Evolutionary conservation across 2,888 invertebrate genomes (phyloP), one percentile per base, ranked within the genome.

Genomic region (Philereme vetulata): DNA sequence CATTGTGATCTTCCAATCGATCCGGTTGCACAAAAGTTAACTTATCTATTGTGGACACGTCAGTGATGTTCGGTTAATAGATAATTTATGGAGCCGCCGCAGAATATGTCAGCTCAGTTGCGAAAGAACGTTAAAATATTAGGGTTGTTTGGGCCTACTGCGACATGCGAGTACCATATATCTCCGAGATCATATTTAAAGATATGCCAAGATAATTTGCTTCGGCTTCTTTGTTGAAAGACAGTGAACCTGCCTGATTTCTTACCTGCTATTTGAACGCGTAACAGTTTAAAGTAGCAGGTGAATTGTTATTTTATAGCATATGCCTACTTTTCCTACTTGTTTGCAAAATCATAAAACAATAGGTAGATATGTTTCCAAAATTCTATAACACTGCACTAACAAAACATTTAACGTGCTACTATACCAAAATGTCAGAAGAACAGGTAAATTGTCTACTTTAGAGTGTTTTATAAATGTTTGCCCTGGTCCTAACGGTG

Each of bases 21-120:
- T 80, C 73, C 81, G 76, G 85, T 91, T 90, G 91, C 90, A 91
- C 90, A 90, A 89, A 90, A 89, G 85, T 90, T 83, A 81, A 80
- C 82, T 85, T 81, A 75, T 78, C 76, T 82, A 76, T 92, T 92
- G 90, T 91, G 80, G 72, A 79, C 71, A 85, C 79, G 91, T 91
- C 91, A 87, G 84, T 84, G 85, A 88, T 85, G 84, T 88, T 88
- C 88, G 65, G 67, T 86, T 90, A 90, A 90, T 90, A 90, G 89
- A 89, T 90, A 89, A 91, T 91, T 92, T 92, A 92, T 91, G 83
- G 81, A 79, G 79, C 83, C 77, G 81, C 82, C 83, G 77, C 81
- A 75, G 75, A 81, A 80, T 72, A 78, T 75, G 82, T 80, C 84
- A 79, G 76, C 71, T 69, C 66, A 69, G 71, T 81, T 77, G 72